phyloP scores from a whole-genome alignment of 2,888 invertebrate genomes.

The Ormyrus pomaceus region DNA sequence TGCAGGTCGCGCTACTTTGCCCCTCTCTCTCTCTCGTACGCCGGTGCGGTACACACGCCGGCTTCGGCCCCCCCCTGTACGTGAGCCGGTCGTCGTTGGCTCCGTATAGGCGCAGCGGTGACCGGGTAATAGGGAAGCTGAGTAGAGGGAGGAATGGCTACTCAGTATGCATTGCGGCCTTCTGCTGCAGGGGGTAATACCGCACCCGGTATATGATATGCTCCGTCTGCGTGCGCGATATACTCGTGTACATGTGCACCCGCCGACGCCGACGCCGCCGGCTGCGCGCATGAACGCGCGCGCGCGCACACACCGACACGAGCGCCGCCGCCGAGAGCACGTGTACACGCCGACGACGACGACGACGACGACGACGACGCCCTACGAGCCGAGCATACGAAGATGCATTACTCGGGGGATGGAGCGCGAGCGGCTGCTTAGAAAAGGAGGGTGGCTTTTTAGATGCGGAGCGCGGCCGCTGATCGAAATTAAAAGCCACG shows the following conservation, averaged over 20 bases:
- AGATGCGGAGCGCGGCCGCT: not conserved
- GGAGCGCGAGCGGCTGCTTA: too few relatives aligned
- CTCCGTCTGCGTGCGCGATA: constrained; percentile 61
- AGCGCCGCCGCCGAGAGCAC: not conserved
- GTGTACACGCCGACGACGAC: not conserved
- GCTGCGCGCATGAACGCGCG: too few relatives aligned
- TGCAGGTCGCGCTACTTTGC: constrained; percentile 47
- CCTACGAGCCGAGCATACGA: constrained; percentile 42
- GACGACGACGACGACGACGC: constrained; percentile 44
- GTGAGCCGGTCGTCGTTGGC: constrained; percentile 7
- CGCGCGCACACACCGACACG: constrained; percentile 8
- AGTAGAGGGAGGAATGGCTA: constrained; percentile 63
- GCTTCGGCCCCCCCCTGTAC: not conserved
- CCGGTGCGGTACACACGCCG: not conserved
- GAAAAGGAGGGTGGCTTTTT: too few relatives aligned
- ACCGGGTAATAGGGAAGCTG: constrained; percentile 69
- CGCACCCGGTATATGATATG: constrained; percentile 69
- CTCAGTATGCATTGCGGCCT: constrained; percentile 75
- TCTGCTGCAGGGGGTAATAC: constrained; percentile 69
- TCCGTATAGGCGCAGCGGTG: constrained; percentile 59
- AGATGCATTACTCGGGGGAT: constrained; percentile 40
- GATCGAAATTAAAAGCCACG: not conserved
- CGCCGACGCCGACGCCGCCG: not conserved
- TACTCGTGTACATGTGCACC: constrained; percentile 42
- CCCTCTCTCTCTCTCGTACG: not conserved